Percentiles rank a stretch among this genome's conserved stretches.
Evolutionary conservation across 2,113 vertebrate species (phyloP).

Genomic region (Uria lomvia): DNA sequence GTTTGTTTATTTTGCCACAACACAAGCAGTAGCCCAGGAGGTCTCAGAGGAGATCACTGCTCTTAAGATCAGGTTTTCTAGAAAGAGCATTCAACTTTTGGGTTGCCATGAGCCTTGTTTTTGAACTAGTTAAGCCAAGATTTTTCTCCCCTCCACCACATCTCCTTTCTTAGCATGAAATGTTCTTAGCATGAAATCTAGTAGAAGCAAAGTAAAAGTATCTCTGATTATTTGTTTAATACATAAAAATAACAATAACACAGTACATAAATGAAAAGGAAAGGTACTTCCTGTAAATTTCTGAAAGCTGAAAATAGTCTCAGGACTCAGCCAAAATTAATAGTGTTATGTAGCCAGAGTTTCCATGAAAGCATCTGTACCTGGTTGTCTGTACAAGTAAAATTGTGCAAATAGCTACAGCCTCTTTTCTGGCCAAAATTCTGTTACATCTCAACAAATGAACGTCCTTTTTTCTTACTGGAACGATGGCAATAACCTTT

Average conservation of each 20-base stretch:
- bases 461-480: not conserved
- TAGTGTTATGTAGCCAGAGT: slow-evolving; percentile 47
- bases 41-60: slow-evolving; percentile 13
- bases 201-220: not conserved
- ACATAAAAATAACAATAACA: slow-evolving; percentile 56
- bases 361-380: slow-evolving; percentile 68
- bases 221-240: not conserved
- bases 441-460: not conserved
- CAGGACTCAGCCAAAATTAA: slow-evolving; percentile 64
- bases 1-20: slow-evolving; percentile 70
- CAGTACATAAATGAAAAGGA: slow-evolving; percentile 52
- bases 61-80: slow-evolving; percentile 54
- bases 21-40: slow-evolving; percentile 4
- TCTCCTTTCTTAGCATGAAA: not conserved
- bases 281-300: slow-evolving; percentile 65
- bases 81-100: slow-evolving; percentile 47
- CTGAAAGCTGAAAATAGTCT: slow-evolving; percentile 67
- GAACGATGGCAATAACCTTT: not conserved
- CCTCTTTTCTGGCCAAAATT: slow-evolving; percentile 8
- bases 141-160: not conserved
- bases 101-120: slow-evolving; percentile 2
- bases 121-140: not conserved
- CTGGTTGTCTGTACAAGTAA: slow-evolving; percentile 59
- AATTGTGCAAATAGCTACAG: slow-evolving; percentile 60
- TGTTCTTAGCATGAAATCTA: not conserved